Evolutionary conservation across 2,113 vertebrate species (phyloP).

Genomic region (Monarcha castaneiventris): DNA sequence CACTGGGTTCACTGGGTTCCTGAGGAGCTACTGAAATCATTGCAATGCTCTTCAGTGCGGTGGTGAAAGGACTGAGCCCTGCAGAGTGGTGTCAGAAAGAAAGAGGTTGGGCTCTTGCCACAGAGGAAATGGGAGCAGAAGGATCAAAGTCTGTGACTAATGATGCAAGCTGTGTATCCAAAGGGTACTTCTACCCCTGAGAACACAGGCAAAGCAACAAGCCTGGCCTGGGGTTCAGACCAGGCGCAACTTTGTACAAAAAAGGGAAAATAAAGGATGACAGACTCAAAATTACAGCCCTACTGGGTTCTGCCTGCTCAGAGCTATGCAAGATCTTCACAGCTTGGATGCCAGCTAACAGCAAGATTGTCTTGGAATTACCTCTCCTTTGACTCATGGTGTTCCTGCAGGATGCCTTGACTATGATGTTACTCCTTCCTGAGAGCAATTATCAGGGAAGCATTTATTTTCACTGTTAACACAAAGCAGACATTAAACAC

Average conservation of each 20-base stretch:
- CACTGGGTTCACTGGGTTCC: not conserved
- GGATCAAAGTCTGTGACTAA: constrained; percentile 26
- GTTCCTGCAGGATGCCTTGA: not conserved
- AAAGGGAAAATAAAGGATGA: not conserved
- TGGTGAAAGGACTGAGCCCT: not conserved
- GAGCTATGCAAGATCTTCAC: not conserved
- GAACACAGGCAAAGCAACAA: not conserved
- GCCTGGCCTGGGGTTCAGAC: not conserved
- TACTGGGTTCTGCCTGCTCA: not conserved
- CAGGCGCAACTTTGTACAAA: not conserved
- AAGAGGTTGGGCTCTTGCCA: not conserved
- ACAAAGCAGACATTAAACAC: not conserved
- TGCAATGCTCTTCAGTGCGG: not conserved
- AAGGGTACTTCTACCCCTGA: not conserved
- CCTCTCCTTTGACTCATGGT: constrained; percentile 33
- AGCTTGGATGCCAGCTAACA: constrained; percentile 6
- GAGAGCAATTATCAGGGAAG: constrained; percentile 4
- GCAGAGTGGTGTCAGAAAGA: not conserved
- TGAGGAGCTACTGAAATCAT: not conserved
- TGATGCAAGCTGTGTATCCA: not conserved
- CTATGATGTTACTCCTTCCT: not conserved
- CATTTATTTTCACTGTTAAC: not conserved
- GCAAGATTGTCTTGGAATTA: constrained; percentile 8
- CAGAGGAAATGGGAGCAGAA: not conserved
- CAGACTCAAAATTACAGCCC: not conserved